A percentile compares a stretch with the other conserved stretches of the same genome.
Conservation (phyloP, 1,140 invertebrate species). For the Drosophila ficusphila region DNA sequence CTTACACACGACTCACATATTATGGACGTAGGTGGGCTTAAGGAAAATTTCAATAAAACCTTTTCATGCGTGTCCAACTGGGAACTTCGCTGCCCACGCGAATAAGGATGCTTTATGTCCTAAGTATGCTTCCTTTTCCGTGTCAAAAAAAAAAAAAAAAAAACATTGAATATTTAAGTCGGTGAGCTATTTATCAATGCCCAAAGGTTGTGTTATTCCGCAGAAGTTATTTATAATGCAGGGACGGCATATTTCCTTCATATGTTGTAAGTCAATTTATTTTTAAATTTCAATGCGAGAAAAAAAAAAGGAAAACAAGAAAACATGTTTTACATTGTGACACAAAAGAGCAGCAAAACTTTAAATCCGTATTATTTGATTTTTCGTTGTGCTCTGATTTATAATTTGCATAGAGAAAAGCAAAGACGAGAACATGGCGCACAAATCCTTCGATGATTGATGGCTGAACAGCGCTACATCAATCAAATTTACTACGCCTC, state of each 20-base stretch:
- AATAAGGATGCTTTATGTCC: constrained; percentile 16
- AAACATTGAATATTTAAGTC: constrained; percentile 16
- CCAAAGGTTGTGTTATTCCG: neutral
- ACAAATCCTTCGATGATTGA: constrained; percentile 35
- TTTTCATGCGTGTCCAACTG: constrained; percentile 8
- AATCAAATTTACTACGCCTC: constrained; percentile 44
- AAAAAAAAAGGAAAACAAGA: neutral
- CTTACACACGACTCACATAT: neutral
- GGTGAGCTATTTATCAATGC: neutral
- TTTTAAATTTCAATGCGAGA: neutral
- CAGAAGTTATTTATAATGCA: constrained; percentile 1
- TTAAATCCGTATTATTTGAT: no score
- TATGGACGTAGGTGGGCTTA: neutral
- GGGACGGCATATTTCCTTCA: neutral
- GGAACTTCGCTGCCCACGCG: constrained; percentile 7
- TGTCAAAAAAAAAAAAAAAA: constrained; percentile 18
- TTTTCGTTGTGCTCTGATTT: neutral
- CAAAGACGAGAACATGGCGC: neutral
- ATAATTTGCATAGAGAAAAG: neutral
- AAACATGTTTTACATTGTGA: neutral
- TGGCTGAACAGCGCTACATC: constrained; percentile 42
- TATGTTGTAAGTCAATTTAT: neutral
- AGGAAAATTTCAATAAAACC: constrained; percentile 17
- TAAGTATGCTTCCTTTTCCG: neutral
- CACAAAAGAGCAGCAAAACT: no score